These are phyloP conservation scores for Drosophila ezoana DNA, from an alignment of 2,888 invertebrate species.

Conservation along the genomic window DNA sequence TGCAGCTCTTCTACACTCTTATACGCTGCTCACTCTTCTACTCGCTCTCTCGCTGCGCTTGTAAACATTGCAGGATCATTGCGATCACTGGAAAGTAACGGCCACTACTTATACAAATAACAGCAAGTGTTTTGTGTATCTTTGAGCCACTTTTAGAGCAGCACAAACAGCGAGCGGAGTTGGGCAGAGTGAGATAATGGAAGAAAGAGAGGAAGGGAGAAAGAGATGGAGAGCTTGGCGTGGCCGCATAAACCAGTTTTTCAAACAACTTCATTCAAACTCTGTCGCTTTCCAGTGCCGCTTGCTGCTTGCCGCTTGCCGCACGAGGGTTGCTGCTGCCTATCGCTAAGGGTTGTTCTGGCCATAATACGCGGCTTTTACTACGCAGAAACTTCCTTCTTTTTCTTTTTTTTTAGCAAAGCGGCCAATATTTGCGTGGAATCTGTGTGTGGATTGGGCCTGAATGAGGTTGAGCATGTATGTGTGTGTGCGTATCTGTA, in stretches of 20 bases:
- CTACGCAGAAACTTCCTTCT: constrained; percentile 26
- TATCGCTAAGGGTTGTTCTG: constrained; percentile 36
- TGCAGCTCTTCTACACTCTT: neutral
- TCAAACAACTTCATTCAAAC: constrained; percentile 37
- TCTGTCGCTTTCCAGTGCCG: constrained; percentile 40
- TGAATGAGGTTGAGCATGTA: constrained; percentile 19
- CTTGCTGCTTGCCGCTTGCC: constrained; percentile 9
- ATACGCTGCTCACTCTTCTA: neutral
- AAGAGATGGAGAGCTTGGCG: neutral
- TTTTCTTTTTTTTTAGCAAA: neutral
- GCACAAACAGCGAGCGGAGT: constrained; percentile 18
- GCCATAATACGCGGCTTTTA: constrained; percentile 27
- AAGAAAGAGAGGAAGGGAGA: too few species aligned
- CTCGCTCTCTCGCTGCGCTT: neutral
- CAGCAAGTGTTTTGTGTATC: constrained; percentile 9
- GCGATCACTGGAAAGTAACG: constrained; percentile 7
- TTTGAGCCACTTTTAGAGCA: constrained; percentile 15
- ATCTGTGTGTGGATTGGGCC: constrained; percentile 1
- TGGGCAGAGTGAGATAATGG: neutral
- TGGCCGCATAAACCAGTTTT: constrained; percentile 37
- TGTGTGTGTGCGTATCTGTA: constrained; percentile 2
- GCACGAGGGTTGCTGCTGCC: constrained; percentile 37
- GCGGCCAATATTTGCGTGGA: constrained; percentile 39
- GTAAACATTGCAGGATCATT: constrained; percentile 35
- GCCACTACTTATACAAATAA: neutral